Evolutionary conservation across 2,888 invertebrate genomes (phyloP).

Genomic region (Dynastes hyllus): DNA sequence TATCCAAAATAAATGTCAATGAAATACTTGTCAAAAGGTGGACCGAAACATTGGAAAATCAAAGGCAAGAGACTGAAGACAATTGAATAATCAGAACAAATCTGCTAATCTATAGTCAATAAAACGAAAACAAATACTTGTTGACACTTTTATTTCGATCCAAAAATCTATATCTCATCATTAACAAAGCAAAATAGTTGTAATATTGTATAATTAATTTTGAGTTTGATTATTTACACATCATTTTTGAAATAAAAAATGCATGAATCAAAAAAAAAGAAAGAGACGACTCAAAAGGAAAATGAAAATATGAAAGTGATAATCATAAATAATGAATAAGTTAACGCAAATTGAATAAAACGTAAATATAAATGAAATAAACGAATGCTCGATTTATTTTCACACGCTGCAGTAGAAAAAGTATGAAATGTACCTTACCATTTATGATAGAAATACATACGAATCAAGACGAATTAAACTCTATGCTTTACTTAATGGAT

Average conservation of each 20-base stretch:
- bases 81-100: background rate
- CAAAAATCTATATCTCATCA: slow-evolving; percentile 39
- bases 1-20: slow-evolving; percentile 19
- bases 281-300: slow-evolving; percentile 7
- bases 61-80: background rate
- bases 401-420: slow-evolving; percentile 40
- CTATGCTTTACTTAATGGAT: slow-evolving; percentile 28
- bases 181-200: slow-evolving; percentile 40
- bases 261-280: background rate
- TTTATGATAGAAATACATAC: slow-evolving; percentile 16
- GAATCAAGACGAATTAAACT: slow-evolving; percentile 22
- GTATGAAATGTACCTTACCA: slow-evolving; percentile 28
- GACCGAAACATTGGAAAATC: slow-evolving; percentile 2
- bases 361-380: slow-evolving; percentile 31
- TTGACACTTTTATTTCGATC: slow-evolving; percentile 35
- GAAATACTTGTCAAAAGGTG: slow-evolving; percentile 36
- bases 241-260: slow-evolving; percentile 17
- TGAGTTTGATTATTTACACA: slow-evolving; percentile 30
- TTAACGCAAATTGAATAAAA: slow-evolving; percentile 36
- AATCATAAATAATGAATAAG: slow-evolving; percentile 43
- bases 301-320: slow-evolving; percentile 28
- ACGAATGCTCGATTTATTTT: slow-evolving; percentile 14
- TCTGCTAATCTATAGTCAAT: background rate
- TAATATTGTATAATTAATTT: slow-evolving; percentile 35
- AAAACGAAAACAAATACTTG: slow-evolving; percentile 7